Conservation (phyloP, 2,113 vertebrate species). For the Delphinapterus leucas region DNA sequence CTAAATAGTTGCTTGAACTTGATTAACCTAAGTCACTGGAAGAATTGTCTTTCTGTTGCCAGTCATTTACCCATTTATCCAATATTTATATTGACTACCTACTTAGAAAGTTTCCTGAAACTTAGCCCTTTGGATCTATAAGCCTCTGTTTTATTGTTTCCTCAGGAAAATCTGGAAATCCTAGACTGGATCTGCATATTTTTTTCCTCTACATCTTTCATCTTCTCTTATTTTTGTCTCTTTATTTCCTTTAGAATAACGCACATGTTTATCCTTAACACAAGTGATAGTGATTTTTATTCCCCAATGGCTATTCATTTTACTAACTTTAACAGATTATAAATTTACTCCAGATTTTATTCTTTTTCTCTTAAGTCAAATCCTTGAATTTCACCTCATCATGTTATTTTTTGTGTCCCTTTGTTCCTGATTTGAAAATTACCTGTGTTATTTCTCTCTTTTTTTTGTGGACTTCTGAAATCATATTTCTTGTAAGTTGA, state of each 20-base stretch:
- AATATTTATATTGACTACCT: background rate
- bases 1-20: background rate
- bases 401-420: background rate
- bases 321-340: background rate
- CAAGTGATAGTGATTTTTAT: background rate
- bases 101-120: background rate
- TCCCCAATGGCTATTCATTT: background rate
- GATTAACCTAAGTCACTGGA: background rate
- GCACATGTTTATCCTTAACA: background rate
- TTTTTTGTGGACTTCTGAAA: background rate
- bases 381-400: background rate
- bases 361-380: background rate
- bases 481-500: background rate
- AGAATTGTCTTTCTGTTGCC: background rate
- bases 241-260: background rate
- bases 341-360: background rate
- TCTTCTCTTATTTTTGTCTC: background rate
- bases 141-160: background rate
- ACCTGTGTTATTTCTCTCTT: background rate
- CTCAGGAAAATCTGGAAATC: background rate
- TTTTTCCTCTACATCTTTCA: background rate
- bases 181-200: background rate
- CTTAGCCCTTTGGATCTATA: background rate
- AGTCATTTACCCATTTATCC: background rate
- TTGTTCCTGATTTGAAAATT: conserved; percentile 6